Evolutionary conservation across 2,113 vertebrate species (phyloP).

Genomic region (Litocranius walleri): DNA sequence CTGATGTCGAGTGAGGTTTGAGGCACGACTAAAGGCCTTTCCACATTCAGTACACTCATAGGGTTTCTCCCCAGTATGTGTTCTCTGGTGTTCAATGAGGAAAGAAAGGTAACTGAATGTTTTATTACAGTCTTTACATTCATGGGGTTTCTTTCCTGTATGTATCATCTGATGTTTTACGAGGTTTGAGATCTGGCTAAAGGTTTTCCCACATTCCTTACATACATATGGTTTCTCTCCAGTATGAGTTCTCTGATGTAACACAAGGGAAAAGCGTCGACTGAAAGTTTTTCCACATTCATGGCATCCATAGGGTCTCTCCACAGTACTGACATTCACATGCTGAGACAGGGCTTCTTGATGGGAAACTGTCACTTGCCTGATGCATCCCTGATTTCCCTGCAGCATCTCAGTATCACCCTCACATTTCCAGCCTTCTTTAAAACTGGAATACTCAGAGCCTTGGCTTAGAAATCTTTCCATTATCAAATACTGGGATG

Average conservation of each 20-base stretch:
- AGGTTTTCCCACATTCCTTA: conserved; percentile 57
- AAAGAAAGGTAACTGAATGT: conserved; percentile 73
- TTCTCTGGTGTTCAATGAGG: conserved; percentile 68
- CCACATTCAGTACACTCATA: conserved; percentile 71
- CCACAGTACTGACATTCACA: not conserved
- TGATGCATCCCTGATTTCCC: not conserved
- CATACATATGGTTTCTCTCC: conserved; percentile 62
- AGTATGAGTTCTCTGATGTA: conserved; percentile 64
- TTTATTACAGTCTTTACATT: conserved; percentile 71
- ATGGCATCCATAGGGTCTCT: conserved; percentile 46
- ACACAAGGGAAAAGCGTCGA: conserved; percentile 60
- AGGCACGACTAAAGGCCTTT: conserved; percentile 72
- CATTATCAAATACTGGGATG: conserved; percentile 28
- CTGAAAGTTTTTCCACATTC: conserved; percentile 61
- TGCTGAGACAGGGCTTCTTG: not conserved
- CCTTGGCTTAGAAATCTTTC: not conserved
- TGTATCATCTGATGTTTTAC: conserved; percentile 76
- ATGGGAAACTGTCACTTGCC: not conserved
- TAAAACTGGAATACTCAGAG: not conserved
- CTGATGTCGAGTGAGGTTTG: conserved; percentile 71
- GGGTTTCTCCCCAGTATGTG: conserved; percentile 75
- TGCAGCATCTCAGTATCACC: not conserved
- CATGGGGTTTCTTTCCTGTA: conserved; percentile 70
- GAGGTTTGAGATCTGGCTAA: conserved; percentile 68
- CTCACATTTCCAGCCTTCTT: conserved; percentile 2